Evolutionary conservation across 2,113 vertebrate species (phyloP), one percentile per base, ranked within the genome.

Genomic region (Aspidoscelis tigris): DNA sequence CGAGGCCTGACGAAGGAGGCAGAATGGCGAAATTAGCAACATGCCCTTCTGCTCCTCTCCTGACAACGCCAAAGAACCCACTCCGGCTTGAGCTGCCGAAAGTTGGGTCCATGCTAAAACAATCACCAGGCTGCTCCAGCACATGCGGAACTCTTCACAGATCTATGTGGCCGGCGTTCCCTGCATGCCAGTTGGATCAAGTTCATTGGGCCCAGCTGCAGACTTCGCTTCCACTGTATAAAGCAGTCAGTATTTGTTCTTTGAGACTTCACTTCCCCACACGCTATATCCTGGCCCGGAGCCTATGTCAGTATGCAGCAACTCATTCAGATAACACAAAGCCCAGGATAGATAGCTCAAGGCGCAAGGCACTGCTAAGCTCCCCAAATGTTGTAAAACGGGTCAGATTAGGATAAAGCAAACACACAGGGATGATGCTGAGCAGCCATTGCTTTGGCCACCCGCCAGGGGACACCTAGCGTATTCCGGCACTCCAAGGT

Each of bases 361-460:
- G 76, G 76, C 80, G 64, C 80, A 55, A 78, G 76, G 53, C 70
- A 58, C 81, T 8, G 77, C 69, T 79, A 79, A 50, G 50, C 50
- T 76, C 50, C 61, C 65, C n/a, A 61, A 76, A 70, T n/a, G 71
- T 76, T 75, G 81, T 76, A 80, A 80, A 83, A 76, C 82, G n/a
- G 77, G 86, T 84, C 86, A 84, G 65, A 73, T 84, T 70, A 84
- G 86, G 86, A 70, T 74, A 87, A 74, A 50, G 82, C 86, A 61
- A 80, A 83, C 82, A 80, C 64, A 21, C 64, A 16, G 20, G 2
- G 47, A 50, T 70, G 77, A 84, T 76, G 77, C 61, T 76, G 80
- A 83, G 76, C 81, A 79, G 81, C 61, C 77, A 80, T 61, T 58
- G 70, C 65, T 76, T 58, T 80, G 77, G 86, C 86, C 65, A 69